Percentiles rank a stretch among this genome's conserved stretches.
Evolutionary conservation across 1,140 invertebrate species (phyloP).

Genomic region (Drosophila elegans): DNA sequence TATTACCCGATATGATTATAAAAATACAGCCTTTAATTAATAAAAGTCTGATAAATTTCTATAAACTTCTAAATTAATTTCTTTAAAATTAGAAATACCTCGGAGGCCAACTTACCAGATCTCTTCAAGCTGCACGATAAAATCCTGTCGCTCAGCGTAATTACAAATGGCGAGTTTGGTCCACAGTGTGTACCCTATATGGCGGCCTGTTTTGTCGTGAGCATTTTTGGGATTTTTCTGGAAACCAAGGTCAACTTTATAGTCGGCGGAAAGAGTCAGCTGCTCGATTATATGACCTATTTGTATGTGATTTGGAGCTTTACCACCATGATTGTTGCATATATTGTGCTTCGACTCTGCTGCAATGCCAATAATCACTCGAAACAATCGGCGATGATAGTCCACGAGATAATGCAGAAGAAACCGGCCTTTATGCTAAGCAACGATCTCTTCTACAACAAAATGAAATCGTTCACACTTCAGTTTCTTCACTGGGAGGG

Average conservation of each 20-base stretch:
- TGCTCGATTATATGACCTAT: conserved; percentile 71
- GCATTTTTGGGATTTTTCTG: conserved; percentile 82
- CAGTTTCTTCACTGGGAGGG: conserved; percentile 84
- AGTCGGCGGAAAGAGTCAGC: conserved; percentile 63
- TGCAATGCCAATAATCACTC: conserved; percentile 80
- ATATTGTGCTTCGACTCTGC: conserved; percentile 76
- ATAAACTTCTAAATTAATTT: not conserved
- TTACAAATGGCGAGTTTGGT: conserved; percentile 79
- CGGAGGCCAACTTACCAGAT: conserved; percentile 73
- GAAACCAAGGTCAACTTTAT: conserved; percentile 83
- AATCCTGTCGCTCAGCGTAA: conserved; percentile 74
- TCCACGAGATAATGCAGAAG: conserved; percentile 85
- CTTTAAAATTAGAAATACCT: conserved; percentile 50
- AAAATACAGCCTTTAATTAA: too few species aligned
- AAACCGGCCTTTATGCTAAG: conserved; percentile 83
- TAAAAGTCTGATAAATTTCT: not conserved
- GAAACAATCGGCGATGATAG: conserved; percentile 82
- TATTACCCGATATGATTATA: too few species aligned
- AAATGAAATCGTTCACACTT: conserved; percentile 84
- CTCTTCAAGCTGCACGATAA: conserved; percentile 80
- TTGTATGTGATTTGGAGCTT: conserved; percentile 80
- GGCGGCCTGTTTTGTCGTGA: conserved; percentile 80
- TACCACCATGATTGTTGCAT: conserved; percentile 78
- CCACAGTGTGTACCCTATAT: conserved; percentile 81
- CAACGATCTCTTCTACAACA: conserved; percentile 83